Percentiles rank a stretch among this genome's conserved stretches.
phyloP scores from a whole-genome alignment of 37 sponge, comb jelly and placozoan genomes.

The Amphimedon queenslandica region DNA sequence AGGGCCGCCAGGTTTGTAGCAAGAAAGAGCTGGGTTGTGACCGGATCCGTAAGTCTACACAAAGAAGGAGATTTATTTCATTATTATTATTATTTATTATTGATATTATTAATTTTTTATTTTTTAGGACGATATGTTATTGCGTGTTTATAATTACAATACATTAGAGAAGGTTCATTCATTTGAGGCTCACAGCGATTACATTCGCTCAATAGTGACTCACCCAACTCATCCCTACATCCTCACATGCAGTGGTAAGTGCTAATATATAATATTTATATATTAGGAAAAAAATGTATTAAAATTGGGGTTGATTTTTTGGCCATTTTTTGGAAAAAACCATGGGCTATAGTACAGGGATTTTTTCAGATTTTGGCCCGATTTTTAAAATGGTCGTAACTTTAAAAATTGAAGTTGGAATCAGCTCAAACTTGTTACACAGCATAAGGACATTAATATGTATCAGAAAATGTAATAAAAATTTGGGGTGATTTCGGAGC shows the following conservation, averaged over 20 bases:
- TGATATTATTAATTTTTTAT: background rate
- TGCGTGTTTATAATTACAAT: slow-evolving; percentile 97
- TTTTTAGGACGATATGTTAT: slow-evolving; percentile 86
- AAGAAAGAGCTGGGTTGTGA: slow-evolving; percentile 92
- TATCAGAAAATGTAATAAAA: too few relatives aligned
- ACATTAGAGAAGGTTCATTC: slow-evolving; percentile 93
- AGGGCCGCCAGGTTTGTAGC: slow-evolving; percentile 90
- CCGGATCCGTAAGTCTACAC: slow-evolving; percentile 78
- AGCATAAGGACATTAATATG: too few relatives aligned
- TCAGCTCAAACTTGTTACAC: too few relatives aligned
- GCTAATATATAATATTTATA: too few relatives aligned
- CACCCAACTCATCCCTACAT: slow-evolving; percentile 96
- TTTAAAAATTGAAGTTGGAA: too few relatives aligned
- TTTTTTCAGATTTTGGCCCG: too few relatives aligned
- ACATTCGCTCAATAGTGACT: slow-evolving; percentile 83
- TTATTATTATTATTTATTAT: background rate
- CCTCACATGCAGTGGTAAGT: slow-evolving; percentile 90
- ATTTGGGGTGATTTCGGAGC: too few relatives aligned
- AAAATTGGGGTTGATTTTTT: too few relatives aligned
- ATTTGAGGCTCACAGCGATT: slow-evolving; percentile 97
- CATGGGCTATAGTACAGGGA: too few relatives aligned
- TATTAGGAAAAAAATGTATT: too few relatives aligned
- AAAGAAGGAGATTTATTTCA: background rate
- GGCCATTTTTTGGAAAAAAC: too few relatives aligned
- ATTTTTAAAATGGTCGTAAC: too few relatives aligned